These are phyloP conservation scores for Patagioenas fasciata DNA, from an alignment of 2,113 vertebrate species.

Conservation along the genomic window DNA sequence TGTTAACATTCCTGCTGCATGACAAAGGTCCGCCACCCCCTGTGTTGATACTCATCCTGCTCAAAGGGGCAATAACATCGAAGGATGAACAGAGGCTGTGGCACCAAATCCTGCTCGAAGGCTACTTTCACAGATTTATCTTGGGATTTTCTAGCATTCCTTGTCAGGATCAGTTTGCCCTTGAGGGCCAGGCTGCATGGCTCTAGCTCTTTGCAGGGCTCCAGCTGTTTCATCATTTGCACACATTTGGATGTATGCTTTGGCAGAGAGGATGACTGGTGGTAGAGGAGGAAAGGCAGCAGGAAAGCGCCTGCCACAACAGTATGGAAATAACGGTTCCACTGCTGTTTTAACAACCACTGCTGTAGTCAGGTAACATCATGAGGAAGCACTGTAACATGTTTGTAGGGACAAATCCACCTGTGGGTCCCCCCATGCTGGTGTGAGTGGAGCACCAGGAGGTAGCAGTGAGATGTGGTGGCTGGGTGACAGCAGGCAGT, in stretches of 20 bases:
- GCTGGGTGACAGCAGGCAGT: rapidly evolving
- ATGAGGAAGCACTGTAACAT: not conserved
- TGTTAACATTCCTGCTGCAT: conserved; percentile 51
- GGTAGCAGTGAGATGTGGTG: rapidly evolving
- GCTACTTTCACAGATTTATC: not conserved
- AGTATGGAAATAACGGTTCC: rapidly evolving
- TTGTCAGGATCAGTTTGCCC: not conserved
- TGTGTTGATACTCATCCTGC: not conserved
- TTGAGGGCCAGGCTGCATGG: not conserved
- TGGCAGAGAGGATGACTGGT: not conserved
- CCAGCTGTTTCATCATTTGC: not conserved
- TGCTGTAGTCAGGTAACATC: not conserved
- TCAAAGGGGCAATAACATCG: conserved; percentile 2
- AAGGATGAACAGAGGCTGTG: not conserved
- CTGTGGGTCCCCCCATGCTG: rapidly evolving
- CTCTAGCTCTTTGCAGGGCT: not conserved
- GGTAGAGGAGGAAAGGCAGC: not conserved
- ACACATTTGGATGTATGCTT: not conserved
- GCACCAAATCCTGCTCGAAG: conserved; percentile 28
- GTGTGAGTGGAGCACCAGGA: not conserved
- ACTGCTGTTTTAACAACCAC: rapidly evolving
- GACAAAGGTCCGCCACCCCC: conserved; percentile 24
- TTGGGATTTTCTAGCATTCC: not conserved
- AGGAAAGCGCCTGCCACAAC: not conserved
- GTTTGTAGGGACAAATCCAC: not conserved